Percentiles rank a stretch among this genome's conserved stretches.
These are phyloP conservation scores for Neuroterus valhalla DNA, from an alignment of 1,140 invertebrate species.

Conservation along the genomic window DNA sequence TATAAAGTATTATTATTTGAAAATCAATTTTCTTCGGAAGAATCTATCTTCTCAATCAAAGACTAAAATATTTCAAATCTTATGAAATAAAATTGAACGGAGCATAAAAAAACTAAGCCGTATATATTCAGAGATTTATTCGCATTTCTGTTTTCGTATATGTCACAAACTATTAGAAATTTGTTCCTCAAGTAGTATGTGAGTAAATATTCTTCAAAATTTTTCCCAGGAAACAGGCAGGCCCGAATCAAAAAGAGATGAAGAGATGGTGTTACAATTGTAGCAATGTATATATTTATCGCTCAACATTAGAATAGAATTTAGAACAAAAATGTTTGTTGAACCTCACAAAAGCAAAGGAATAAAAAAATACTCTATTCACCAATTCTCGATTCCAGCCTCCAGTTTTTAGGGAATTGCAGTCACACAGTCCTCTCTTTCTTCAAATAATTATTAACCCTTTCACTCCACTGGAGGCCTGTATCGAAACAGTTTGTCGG, in stretches of 20 bases:
- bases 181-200: not conserved
- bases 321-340: too few relatives aligned
- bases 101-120: not conserved
- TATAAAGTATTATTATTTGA: too few relatives aligned
- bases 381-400: too few relatives aligned
- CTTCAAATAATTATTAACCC: not conserved
- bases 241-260: not conserved
- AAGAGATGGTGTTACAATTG: too few relatives aligned
- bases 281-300: too few relatives aligned
- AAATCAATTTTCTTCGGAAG: too few relatives aligned
- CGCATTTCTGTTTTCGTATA: not conserved
- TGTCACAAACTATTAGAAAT: not conserved
- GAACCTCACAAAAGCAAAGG: not conserved
- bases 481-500: slow-evolving; percentile 15
- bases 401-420: too few relatives aligned
- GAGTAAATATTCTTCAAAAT: not conserved
- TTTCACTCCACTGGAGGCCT: not conserved
- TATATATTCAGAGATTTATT: not conserved
- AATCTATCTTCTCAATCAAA: too few relatives aligned
- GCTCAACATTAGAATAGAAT: too few relatives aligned
- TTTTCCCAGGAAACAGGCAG: not conserved
- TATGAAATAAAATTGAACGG: too few relatives aligned
- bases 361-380: not conserved
- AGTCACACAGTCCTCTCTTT: too few relatives aligned
- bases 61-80: too few relatives aligned